Evolutionary conservation across 2,888 invertebrate genomes (phyloP).

Genomic region (Nymphalis urticae): DNA sequence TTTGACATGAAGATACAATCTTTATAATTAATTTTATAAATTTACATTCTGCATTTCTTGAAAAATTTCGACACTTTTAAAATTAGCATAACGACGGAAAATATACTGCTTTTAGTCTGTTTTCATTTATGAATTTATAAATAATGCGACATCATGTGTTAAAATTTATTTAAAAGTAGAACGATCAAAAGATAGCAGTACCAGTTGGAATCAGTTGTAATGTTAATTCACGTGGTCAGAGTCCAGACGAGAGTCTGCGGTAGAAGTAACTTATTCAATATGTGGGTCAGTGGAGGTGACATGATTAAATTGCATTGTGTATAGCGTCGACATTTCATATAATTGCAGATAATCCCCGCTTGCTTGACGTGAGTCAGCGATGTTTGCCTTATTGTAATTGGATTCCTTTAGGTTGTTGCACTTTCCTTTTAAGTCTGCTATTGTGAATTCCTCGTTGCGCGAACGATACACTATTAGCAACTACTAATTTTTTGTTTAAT

Average conservation of each 20-base stretch:
- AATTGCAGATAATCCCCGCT: constrained; percentile 50
- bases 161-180: no score
- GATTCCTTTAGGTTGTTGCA: constrained; percentile 60
- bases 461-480: constrained; percentile 3
- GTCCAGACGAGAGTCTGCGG: constrained; percentile 11
- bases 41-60: no score
- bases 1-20: no score
- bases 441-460: background rate
- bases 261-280: constrained; percentile 19
- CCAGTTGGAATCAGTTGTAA: background rate
- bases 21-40: no score
- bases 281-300: constrained; percentile 36
- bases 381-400: constrained; percentile 56
- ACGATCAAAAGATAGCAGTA: background rate
- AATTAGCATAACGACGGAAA: no score
- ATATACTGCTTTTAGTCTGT: no score
- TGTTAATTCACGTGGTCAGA: constrained; percentile 7
- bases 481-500: background rate
- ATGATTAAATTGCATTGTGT: constrained; percentile 21
- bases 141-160: no score
- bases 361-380: constrained; percentile 52
- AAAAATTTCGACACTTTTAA: no score
- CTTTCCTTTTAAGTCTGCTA: constrained; percentile 31
- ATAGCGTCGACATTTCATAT: constrained; percentile 12
- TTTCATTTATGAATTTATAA: no score